Evolutionary conservation across 2,888 invertebrate species (phyloP).

Genomic region (Melanchra persicariae): DNA sequence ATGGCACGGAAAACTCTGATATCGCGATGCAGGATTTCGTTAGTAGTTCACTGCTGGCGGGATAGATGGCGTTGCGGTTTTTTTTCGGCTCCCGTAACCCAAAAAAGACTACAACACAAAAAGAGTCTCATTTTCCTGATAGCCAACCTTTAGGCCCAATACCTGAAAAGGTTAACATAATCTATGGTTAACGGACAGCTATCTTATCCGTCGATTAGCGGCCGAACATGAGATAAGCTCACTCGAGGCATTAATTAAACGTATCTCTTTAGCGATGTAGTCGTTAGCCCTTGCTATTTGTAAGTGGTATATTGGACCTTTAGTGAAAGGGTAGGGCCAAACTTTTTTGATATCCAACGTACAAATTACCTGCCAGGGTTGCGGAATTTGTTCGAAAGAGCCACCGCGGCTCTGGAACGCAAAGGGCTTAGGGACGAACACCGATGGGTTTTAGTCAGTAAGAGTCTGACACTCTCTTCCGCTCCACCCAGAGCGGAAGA

Average conservation of each 20-base stretch:
- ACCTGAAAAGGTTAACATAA: constrained; percentile 58
- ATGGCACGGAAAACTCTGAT: too few relatives aligned
- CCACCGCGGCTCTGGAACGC: too few relatives aligned
- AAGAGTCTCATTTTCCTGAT: background rate
- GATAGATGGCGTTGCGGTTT: too few relatives aligned
- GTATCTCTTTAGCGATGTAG: constrained; percentile 61
- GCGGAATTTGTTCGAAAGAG: too few relatives aligned
- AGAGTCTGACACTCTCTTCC: too few relatives aligned
- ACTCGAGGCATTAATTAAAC: constrained; percentile 72
- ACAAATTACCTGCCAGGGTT: too few relatives aligned
- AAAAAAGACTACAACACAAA: background rate
- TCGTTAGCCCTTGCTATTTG: constrained; percentile 75
- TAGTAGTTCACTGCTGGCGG: too few relatives aligned
- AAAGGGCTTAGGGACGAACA: too few relatives aligned
- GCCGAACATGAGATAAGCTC: constrained; percentile 69
- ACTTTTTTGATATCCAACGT: background rate
- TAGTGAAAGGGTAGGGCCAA: background rate
- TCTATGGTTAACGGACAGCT: constrained; percentile 64
- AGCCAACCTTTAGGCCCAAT: background rate
- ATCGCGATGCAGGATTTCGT: too few relatives aligned
- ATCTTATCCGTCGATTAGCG: constrained; percentile 68
- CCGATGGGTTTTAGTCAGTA: too few relatives aligned
- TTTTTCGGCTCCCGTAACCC: too few relatives aligned
- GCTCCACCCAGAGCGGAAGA: too few relatives aligned
- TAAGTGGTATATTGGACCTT: constrained; percentile 22